A percentile compares a stretch with the other conserved stretches of the same genome.
Conservation (phyloP, 1,140 invertebrate species). For the Chymomyza costata region DNA sequence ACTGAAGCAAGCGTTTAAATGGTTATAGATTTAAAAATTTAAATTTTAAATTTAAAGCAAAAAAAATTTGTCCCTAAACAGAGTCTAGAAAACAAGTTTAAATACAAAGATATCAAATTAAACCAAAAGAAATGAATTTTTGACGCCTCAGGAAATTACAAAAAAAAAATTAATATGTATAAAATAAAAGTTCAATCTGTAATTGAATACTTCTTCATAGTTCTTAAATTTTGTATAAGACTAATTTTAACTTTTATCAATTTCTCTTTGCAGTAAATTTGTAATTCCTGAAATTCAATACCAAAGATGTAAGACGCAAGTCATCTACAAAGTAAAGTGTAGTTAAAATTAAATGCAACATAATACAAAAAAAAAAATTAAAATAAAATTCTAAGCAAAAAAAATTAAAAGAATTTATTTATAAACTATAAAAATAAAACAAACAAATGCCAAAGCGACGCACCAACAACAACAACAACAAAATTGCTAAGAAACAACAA, state of each 20-base stretch:
- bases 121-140: too few relatives aligned
- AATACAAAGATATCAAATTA: too few relatives aligned
- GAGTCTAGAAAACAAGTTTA: too few relatives aligned
- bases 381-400: constrained; percentile 29
- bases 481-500: too few relatives aligned
- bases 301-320: constrained; percentile 35
- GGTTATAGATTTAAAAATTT: too few relatives aligned
- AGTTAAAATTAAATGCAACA: constrained; percentile 12
- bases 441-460: constrained; percentile 1
- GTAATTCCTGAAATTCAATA: constrained; percentile 42
- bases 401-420: constrained; percentile 49
- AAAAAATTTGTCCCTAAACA: too few relatives aligned
- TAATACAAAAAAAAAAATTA: constrained; percentile 1
- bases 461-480: constrained; percentile 7
- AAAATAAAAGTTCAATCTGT: too few relatives aligned
- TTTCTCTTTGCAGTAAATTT: constrained; percentile 38
- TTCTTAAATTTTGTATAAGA: constrained; percentile 11
- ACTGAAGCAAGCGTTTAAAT: too few relatives aligned
- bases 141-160: too few relatives aligned
- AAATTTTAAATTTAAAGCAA: too few relatives aligned
- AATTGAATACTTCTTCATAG: constrained; percentile 10
- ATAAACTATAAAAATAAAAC: constrained; percentile 20
- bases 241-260: constrained; percentile 8
- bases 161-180: too few relatives aligned
- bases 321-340: constrained; percentile 5